phyloP scores from a whole-genome alignment of 2,797 vertebrate genomes.

The Benthosema pterotum region DNA sequence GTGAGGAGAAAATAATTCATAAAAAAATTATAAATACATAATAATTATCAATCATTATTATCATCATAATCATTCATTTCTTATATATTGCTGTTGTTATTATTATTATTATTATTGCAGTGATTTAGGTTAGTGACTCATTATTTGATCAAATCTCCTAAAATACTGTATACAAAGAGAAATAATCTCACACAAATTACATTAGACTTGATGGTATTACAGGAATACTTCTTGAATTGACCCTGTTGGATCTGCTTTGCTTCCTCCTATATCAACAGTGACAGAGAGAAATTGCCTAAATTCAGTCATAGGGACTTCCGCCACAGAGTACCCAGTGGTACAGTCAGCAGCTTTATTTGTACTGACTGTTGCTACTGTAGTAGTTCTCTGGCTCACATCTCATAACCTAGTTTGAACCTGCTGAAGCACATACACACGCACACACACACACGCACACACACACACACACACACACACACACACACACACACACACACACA shows the following conservation, averaged over 20 bases:
- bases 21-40: too few species aligned
- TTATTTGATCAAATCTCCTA: too few species aligned
- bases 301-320: slow-evolving; percentile 10
- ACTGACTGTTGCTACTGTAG: neutral
- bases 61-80: too few species aligned
- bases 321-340: slow-evolving; percentile 14
- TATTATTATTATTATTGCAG: too few species aligned
- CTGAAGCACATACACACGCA: neutral
- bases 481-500: slow-evolving; percentile 10
- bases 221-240: neutral
- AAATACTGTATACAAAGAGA: too few species aligned
- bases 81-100: too few species aligned
- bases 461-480: neutral
- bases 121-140: too few species aligned
- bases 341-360: slow-evolving; percentile 11
- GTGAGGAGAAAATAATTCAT: too few species aligned
- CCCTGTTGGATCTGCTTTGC: neutral
- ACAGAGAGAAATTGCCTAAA: slow-evolving; percentile 13
- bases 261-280: neutral
- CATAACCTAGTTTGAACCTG: neutral
- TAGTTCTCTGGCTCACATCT: slow-evolving; percentile 3
- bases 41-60: too few species aligned
- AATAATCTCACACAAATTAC: too few species aligned
- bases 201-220: too few species aligned
- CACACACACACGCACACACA: neutral